A percentile compares a stretch with the other conserved stretches of the same genome.
These are phyloP conservation scores for Drosophila hamatofila DNA, from an alignment of 2,888 invertebrate species.

Conservation along the genomic window DNA sequence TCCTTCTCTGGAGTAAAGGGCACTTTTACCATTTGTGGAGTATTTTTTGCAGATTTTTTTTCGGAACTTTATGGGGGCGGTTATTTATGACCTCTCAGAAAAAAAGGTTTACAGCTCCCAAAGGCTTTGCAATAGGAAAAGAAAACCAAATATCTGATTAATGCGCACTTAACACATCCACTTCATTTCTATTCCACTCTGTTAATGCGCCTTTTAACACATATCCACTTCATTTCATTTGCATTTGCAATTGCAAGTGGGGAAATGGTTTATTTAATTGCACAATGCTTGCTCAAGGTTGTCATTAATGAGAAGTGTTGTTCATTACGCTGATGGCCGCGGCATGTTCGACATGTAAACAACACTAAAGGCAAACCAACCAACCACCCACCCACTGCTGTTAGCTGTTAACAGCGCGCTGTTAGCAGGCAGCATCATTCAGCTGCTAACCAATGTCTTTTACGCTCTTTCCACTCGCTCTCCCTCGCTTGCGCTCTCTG, in stretches of 20 bases:
- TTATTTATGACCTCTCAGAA: constrained; percentile 7
- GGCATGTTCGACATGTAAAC: constrained; percentile 32
- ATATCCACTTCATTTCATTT: constrained; percentile 11
- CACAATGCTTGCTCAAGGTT: constrained; percentile 42
- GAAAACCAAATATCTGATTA: constrained; percentile 12
- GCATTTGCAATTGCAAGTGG: constrained; percentile 1
- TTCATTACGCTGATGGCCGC: constrained; percentile 46
- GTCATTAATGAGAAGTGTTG: constrained; percentile 43
- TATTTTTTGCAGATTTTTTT: constrained; percentile 18
- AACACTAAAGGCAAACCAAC: constrained; percentile 11
- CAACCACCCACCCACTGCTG: constrained; percentile 21
- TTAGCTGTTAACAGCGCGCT: constrained; percentile 51
- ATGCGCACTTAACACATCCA: constrained; percentile 28
- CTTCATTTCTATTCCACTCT: constrained; percentile 10
- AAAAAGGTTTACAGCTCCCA: constrained; percentile 1
- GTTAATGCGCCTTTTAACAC: constrained; percentile 43
- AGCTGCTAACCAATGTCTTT: constrained; percentile 13
- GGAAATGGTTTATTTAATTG: constrained; percentile 46
- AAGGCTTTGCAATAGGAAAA: background rate
- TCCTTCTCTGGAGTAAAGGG: constrained; percentile 26
- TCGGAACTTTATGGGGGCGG: background rate
- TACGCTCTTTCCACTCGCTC: constrained; percentile 9
- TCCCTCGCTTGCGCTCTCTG: constrained; percentile 24
- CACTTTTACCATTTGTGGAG: constrained; percentile 39
- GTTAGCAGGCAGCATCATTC: constrained; percentile 43